Conservation (phyloP, 1,140 invertebrate genomes). For the Drosophila burlai region DNA sequence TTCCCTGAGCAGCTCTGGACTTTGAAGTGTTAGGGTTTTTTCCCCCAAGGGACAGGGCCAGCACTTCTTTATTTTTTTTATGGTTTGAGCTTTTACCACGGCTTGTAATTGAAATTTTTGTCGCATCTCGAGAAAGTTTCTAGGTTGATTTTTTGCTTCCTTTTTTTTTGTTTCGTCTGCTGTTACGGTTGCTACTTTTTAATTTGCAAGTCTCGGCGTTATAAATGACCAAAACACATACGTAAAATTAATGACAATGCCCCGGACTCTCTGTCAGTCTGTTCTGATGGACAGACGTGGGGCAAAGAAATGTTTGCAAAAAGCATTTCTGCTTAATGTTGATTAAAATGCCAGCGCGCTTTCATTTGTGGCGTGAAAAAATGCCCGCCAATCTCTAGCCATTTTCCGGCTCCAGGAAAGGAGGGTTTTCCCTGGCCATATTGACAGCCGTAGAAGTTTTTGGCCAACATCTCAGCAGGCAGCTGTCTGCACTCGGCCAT, state of each 20-base stretch:
- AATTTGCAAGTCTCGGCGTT: slow-evolving; percentile 72
- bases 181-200: slow-evolving; percentile 55
- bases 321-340: slow-evolving; percentile 83
- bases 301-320: slow-evolving; percentile 74
- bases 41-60: slow-evolving; percentile 16
- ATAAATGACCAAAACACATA: slow-evolving; percentile 81
- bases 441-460: slow-evolving; percentile 73
- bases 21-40: slow-evolving; percentile 69
- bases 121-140: slow-evolving; percentile 19
- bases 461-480: slow-evolving; percentile 71
- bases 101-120: slow-evolving; percentile 67
- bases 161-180: background rate
- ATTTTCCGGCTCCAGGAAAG: slow-evolving; percentile 37
- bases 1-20: slow-evolving; percentile 46
- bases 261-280: slow-evolving; percentile 62
- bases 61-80: slow-evolving; percentile 11
- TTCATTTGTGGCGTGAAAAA: slow-evolving; percentile 76
- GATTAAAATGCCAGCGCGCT: slow-evolving; percentile 80
- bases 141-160: slow-evolving; percentile 13
- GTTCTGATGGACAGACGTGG: slow-evolving; percentile 50
- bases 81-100: slow-evolving; percentile 39
- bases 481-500: slow-evolving; percentile 69
- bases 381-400: slow-evolving; percentile 67
- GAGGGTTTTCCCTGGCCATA: slow-evolving; percentile 45
- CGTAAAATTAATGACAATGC: slow-evolving; percentile 76